Percentiles rank a stretch among this genome's conserved stretches.
phyloP scores from a whole-genome alignment of 2,113 vertebrate genomes.

The Chamaea fasciata region DNA sequence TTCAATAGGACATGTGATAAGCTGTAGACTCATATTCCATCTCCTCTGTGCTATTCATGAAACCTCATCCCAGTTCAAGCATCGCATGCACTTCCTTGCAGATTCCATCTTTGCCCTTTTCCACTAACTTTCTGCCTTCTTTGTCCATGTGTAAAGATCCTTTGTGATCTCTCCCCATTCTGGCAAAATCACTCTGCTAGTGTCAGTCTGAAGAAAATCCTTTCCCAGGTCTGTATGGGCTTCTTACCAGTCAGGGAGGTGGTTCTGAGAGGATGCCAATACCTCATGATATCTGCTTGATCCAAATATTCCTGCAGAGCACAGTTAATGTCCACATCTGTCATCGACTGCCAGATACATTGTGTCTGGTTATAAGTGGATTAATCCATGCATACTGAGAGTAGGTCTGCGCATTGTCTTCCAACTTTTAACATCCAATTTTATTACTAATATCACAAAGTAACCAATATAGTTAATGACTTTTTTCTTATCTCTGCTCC shows the following conservation, averaged over 20 bases:
- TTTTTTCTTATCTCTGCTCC: not conserved
- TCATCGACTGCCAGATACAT: not conserved
- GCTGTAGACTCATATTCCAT: not conserved
- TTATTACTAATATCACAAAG: not conserved
- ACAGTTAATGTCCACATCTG: not conserved
- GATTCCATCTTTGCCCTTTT: not conserved
- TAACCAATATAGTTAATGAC: not conserved
- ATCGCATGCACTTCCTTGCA: not conserved
- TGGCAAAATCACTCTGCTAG: not conserved
- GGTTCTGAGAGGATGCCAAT: not conserved
- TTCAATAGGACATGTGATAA: not conserved
- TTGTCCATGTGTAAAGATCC: not conserved
- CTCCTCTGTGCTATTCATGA: not conserved
- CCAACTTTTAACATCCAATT: not conserved
- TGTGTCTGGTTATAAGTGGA: not conserved
- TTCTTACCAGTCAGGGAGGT: not conserved
- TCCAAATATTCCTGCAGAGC: not conserved
- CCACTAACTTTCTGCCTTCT: not conserved
- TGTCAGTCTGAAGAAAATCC: not conserved
- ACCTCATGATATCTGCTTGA: not conserved
- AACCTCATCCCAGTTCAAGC: not conserved
- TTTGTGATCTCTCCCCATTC: not conserved
- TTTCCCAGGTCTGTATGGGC: not conserved
- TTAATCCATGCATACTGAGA: not conserved
- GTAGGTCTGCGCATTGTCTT: not conserved